phyloP scores from a whole-genome alignment of 2,888 invertebrate species.

The Pandemis corylana region DNA sequence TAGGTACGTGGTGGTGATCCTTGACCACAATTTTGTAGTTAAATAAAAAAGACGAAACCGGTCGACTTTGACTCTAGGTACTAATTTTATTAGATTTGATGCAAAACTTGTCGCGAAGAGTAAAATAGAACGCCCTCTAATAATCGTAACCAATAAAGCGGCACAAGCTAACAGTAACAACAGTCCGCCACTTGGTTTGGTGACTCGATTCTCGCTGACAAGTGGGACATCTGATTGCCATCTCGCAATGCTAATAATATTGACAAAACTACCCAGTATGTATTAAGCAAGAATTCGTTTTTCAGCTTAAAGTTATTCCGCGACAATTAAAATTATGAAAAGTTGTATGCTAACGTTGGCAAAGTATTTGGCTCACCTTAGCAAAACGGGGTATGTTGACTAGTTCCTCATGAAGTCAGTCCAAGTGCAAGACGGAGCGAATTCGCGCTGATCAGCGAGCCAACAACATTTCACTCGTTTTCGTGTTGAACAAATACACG shows the following conservation, averaged over 20 bases:
- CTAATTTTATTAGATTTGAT: not conserved
- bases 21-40: constrained; percentile 34
- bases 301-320: constrained; percentile 8
- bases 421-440: constrained; percentile 61
- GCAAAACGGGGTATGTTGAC: constrained; percentile 57
- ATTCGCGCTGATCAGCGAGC: constrained; percentile 64
- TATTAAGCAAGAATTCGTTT: constrained; percentile 21
- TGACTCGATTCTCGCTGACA: constrained; percentile 69
- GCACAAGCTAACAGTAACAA: constrained; percentile 73
- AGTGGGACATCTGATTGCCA: constrained; percentile 76
- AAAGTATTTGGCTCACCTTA: constrained; percentile 59
- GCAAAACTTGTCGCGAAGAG: constrained; percentile 36
- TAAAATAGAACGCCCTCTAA: constrained; percentile 48
- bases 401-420: constrained; percentile 76
- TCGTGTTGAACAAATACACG: constrained; percentile 70
- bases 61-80: not conserved
- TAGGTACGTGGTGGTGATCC: constrained; percentile 16
- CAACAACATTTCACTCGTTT: constrained; percentile 80
- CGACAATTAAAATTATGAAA: constrained; percentile 6
- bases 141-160: constrained; percentile 62
- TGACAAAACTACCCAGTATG: constrained; percentile 1
- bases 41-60: constrained; percentile 12
- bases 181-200: constrained; percentile 69
- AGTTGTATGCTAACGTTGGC: constrained; percentile 1
- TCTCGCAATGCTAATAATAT: constrained; percentile 40